phyloP scores from a whole-genome alignment of 2,888 invertebrate species.

The Oligia fasciuncula region DNA sequence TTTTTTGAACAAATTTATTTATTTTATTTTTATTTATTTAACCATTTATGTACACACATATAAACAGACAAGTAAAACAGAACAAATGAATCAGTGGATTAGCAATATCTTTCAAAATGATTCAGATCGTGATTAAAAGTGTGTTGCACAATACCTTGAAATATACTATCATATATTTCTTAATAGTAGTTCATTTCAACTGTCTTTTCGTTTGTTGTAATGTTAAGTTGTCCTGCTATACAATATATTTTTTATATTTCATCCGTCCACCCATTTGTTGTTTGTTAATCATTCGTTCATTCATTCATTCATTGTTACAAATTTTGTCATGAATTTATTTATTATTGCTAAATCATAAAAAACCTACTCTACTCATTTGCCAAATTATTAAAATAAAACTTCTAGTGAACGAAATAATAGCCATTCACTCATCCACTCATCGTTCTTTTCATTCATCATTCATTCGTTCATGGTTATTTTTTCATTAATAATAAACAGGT shows the following conservation, averaged over 20 bases:
- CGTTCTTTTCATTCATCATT: constrained; percentile 14
- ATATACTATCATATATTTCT: constrained; percentile 19
- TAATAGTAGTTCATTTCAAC: constrained; percentile 12
- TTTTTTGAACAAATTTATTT: background rate
- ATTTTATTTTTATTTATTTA: too few species aligned
- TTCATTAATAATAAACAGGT: constrained; percentile 17
- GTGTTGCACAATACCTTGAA: background rate
- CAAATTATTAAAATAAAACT: background rate
- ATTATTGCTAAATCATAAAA: background rate
- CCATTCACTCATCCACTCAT: constrained; percentile 5
- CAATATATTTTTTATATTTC: constrained; percentile 35
- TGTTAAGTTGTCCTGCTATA: background rate
- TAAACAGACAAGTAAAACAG: too few species aligned
- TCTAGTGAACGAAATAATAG: background rate
- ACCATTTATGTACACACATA: too few species aligned
- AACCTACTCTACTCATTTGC: background rate
- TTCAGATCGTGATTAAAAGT: background rate
- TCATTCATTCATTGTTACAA: background rate
- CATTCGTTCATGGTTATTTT: background rate
- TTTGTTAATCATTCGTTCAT: constrained; percentile 18
- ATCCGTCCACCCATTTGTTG: constrained; percentile 56
- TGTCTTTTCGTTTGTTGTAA: background rate
- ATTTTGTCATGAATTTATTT: constrained; percentile 2
- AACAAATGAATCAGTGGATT: background rate
- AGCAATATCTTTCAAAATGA: background rate